phyloP scores from a whole-genome alignment of 2,113 vertebrate genomes.

The Gnathonemus echidnorhynchus region DNA sequence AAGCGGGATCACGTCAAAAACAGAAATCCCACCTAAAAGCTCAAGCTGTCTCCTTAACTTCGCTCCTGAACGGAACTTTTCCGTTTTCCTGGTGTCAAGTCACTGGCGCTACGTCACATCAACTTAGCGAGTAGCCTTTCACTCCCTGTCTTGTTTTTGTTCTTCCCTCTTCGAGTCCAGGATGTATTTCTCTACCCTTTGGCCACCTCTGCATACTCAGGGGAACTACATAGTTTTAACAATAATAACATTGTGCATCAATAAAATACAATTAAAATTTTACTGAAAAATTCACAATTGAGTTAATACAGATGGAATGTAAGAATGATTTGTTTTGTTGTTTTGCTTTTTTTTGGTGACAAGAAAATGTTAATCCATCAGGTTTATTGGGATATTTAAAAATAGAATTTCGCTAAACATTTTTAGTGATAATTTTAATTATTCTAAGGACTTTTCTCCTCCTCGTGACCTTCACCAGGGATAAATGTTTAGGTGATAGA shows the following conservation, averaged over 20 bases:
- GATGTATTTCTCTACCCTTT: neutral
- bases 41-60: neutral
- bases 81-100: neutral
- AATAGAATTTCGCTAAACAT: neutral
- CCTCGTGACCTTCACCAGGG: neutral
- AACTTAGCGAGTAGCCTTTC: neutral
- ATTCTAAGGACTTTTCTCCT: neutral
- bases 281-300: neutral
- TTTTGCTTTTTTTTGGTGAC: neutral
- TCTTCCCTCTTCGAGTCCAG: neutral
- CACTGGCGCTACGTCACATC: neutral
- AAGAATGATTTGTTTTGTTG: neutral
- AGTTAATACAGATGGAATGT: neutral
- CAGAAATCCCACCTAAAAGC: slow-evolving; percentile 3
- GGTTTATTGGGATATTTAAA: neutral
- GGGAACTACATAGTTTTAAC: neutral
- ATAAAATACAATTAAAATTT: neutral
- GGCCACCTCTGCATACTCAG: neutral
- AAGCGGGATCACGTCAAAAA: neutral
- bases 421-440: neutral
- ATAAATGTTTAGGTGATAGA: neutral
- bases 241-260: neutral
- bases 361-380: neutral
- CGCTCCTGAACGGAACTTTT: neutral
- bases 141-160: neutral